A percentile compares a stretch with the other conserved stretches of the same genome.
Conservation (phyloP, 2,888 invertebrate genomes). For the Diploptera punctata region DNA sequence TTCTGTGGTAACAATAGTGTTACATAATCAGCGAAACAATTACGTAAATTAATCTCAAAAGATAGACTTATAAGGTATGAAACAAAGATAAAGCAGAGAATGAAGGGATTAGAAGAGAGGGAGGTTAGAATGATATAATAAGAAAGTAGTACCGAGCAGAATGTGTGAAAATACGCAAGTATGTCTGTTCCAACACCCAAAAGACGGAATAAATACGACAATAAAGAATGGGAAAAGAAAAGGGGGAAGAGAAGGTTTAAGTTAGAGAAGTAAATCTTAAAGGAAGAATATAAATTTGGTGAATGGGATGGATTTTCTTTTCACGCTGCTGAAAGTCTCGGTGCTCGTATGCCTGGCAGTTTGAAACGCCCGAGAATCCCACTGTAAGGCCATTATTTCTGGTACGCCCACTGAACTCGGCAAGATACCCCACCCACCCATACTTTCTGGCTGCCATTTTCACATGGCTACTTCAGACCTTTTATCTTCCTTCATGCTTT, state of each 20-base stretch:
- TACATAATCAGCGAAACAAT: too few species aligned
- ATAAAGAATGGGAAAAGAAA: conserved; percentile 32
- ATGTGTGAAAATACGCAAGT: conserved; percentile 4
- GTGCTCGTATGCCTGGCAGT: conserved; percentile 27
- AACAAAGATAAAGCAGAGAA: too few species aligned
- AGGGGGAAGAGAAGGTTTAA: conserved; percentile 29
- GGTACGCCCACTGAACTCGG: conserved; percentile 1
- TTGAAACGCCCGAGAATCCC: conserved; percentile 28
- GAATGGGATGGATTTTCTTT: conserved; percentile 36
- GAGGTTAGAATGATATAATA: background rate
- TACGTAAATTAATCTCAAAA: too few species aligned
- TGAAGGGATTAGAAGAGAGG: conserved; percentile 4
- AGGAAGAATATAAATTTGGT: conserved; percentile 35
- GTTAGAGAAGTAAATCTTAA: conserved; percentile 30
- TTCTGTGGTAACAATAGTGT: too few species aligned
- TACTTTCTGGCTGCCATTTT: conserved; percentile 27
- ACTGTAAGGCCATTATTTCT: conserved; percentile 27
- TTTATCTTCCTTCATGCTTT: conserved; percentile 19
- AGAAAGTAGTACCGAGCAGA: background rate
- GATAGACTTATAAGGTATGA: too few species aligned
- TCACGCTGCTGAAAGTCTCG: conserved; percentile 19
- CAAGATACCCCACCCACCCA: conserved; percentile 6
- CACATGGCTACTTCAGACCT: conserved; percentile 29
- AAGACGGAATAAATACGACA: conserved; percentile 37
- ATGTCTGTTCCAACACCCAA: background rate